A percentile compares a stretch with the other conserved stretches of the same genome.
Conservation (phyloP, 1,140 invertebrate species). For the Drosophila ohnishii region DNA sequence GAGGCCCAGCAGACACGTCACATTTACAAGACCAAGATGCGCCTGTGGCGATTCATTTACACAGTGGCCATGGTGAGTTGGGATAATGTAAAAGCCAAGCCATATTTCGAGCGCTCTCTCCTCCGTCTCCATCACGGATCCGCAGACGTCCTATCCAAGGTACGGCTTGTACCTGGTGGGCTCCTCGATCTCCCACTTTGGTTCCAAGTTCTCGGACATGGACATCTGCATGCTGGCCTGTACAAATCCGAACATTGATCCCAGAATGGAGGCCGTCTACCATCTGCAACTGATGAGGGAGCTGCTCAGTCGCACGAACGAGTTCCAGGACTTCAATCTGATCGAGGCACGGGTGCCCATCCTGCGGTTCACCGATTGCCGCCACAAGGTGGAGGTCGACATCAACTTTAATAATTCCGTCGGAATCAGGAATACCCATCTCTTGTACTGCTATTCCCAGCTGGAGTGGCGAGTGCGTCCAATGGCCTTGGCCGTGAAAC, state of each 20-base stretch:
- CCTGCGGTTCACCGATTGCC: constrained; percentile 91
- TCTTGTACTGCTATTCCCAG: constrained; percentile 94
- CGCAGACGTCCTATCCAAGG: constrained; percentile 87
- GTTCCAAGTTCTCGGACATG: constrained; percentile 94
- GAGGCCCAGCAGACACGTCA: constrained; percentile 90
- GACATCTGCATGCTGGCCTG: constrained; percentile 97
- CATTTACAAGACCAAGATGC: constrained; percentile 92
- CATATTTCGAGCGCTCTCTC: not conserved
- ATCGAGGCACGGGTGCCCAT: constrained; percentile 98
- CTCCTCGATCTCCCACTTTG: constrained; percentile 98
- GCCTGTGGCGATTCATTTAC: constrained; percentile 91
- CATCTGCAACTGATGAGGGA: constrained; percentile 69
- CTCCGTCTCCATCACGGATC: not conserved
- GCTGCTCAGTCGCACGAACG: constrained; percentile 67
- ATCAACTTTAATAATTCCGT: constrained; percentile 98
- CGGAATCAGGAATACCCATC: constrained; percentile 97
- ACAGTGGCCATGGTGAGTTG: constrained; percentile 88
- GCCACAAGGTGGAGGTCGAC: constrained; percentile 93
- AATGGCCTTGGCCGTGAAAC: constrained; percentile 94
- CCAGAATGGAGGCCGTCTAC: constrained; percentile 75
- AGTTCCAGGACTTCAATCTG: constrained; percentile 88
- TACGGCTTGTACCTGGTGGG: constrained; percentile 96
- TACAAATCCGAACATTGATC: constrained; percentile 84
- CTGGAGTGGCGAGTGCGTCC: constrained; percentile 97
- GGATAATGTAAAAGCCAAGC: not conserved